phyloP scores from a whole-genome alignment of 2,797 vertebrate genomes.

The Artibeus jamaicensis region DNA sequence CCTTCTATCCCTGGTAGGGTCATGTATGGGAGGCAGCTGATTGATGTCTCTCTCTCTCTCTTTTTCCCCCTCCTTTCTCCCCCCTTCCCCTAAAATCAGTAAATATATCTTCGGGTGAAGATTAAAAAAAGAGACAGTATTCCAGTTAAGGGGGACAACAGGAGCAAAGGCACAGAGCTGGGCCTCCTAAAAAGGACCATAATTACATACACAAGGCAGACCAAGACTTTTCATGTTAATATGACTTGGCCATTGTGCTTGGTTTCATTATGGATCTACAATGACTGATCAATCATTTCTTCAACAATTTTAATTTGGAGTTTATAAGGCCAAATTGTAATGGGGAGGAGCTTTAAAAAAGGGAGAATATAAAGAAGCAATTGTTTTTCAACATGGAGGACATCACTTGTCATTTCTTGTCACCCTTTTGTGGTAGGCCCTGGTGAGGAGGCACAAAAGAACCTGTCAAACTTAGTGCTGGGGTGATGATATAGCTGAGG shows the following conservation, averaged over 20 bases:
- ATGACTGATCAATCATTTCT: neutral
- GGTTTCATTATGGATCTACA: neutral
- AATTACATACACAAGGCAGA: neutral
- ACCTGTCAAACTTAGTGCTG: neutral
- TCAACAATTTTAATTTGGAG: constrained; percentile 40
- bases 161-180: neutral
- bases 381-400: neutral
- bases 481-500: neutral
- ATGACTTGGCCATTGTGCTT: neutral
- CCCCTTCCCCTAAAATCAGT: too few species aligned
- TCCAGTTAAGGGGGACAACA: neutral
- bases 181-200: neutral
- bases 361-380: neutral
- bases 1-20: too few species aligned
- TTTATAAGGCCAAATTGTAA: constrained; percentile 8
- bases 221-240: constrained; percentile 39
- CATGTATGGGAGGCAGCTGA: too few species aligned
- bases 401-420: neutral
- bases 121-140: neutral
- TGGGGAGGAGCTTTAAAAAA: constrained; percentile 6
- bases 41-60: too few species aligned
- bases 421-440: neutral
- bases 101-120: too few species aligned
- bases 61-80: too few species aligned
- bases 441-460: neutral